Conservation (phyloP, 92 coral and sea anemone species). For the Desmophyllum pertusum region DNA sequence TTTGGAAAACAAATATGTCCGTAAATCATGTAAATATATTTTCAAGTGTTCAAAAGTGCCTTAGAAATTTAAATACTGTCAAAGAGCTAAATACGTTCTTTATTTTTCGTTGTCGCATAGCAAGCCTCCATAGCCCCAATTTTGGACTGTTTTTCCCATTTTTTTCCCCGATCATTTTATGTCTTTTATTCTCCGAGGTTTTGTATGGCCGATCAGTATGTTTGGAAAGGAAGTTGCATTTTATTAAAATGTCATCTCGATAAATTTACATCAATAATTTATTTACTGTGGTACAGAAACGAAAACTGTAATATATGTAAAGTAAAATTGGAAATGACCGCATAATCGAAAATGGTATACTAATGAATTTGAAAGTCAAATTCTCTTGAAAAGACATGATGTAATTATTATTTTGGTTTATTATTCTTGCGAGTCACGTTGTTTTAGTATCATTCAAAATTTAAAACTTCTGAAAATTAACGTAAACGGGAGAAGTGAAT, state of each 20-base stretch:
- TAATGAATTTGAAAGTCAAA: conserved; percentile 48
- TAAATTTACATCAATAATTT: not conserved
- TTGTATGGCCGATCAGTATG: not conserved
- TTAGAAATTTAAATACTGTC: not conserved
- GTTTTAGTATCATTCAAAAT: conserved; percentile 29
- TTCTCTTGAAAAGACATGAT: not conserved
- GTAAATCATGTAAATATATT: not conserved
- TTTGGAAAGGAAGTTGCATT: not conserved
- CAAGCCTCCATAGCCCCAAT: not conserved
- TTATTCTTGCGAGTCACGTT: conserved; percentile 4
- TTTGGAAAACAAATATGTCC: not conserved
- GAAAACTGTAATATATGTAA: not conserved
- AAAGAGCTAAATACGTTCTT: not conserved
- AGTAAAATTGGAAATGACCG: not conserved
- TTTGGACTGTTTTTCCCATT: not conserved
- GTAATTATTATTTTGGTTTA: conserved; percentile 34
- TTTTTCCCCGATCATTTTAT: not conserved
- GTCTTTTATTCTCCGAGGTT: not conserved
- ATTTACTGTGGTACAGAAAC: not conserved
- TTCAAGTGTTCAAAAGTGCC: not conserved
- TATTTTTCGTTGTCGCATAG: not conserved
- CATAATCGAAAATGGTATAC: not conserved
- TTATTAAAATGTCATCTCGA: not conserved
- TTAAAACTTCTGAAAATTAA: not conserved
- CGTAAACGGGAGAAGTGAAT: not conserved